phyloP scores from a whole-genome alignment of 1,140 invertebrate species.

The Drosophila parvula region DNA sequence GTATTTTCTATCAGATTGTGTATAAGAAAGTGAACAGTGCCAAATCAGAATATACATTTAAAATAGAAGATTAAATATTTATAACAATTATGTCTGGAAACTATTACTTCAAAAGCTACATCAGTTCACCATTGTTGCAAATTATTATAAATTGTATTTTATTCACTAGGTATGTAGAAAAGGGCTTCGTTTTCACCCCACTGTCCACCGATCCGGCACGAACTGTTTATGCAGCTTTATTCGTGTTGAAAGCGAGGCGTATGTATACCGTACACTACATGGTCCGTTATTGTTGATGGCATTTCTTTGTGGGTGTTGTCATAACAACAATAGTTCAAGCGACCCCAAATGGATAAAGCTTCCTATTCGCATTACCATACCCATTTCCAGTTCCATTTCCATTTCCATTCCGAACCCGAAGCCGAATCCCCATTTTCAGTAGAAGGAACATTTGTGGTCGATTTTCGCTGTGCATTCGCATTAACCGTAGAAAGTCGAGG shows the following conservation, averaged over 20 bases:
- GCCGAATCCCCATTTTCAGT: conserved; percentile 3
- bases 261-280: neutral
- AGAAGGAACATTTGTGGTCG: conserved; percentile 45
- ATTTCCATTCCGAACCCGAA: conserved; percentile 6
- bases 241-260: conserved; percentile 10
- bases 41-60: no score
- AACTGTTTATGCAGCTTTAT: conserved; percentile 31
- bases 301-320: conserved; percentile 48
- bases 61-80: no score
- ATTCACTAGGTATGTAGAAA: no score
- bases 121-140: neutral
- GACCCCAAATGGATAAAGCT: conserved; percentile 41
- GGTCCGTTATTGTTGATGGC: conserved; percentile 34
- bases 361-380: conserved; percentile 19
- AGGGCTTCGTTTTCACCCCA: conserved; percentile 2
- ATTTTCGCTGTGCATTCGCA: conserved; percentile 22
- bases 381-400: conserved; percentile 19
- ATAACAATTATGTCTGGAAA: no score
- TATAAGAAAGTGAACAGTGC: no score
- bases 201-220: conserved; percentile 25
- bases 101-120: neutral
- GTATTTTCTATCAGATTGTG: no score
- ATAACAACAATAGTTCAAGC: conserved; percentile 42
- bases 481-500: conserved; percentile 44
- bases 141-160: neutral